Conservation (phyloP, 2,797 vertebrate species). For the Gymnocypris eckloni region DNA sequence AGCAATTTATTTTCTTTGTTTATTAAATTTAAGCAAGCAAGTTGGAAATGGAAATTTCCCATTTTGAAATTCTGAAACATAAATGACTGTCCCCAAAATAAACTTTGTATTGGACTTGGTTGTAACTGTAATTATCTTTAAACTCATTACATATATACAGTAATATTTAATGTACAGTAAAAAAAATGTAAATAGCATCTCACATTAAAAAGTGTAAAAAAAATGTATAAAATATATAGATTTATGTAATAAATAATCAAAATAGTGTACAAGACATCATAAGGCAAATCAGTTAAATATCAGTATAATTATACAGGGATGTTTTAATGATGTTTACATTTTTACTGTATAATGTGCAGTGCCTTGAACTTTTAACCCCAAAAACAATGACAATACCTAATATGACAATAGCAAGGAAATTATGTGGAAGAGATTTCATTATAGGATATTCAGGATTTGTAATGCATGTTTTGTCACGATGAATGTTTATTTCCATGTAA, state of each 20-base stretch:
- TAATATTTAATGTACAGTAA: background rate
- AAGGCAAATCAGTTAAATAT: too few relatives aligned
- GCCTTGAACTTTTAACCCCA: slow-evolving; percentile 39
- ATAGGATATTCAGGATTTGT: background rate
- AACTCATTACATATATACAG: background rate
- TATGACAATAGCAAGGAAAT: slow-evolving; percentile 3
- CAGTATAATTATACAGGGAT: background rate
- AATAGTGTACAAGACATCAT: background rate
- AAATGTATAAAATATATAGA: background rate
- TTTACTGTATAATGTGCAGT: background rate
- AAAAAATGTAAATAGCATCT: background rate
- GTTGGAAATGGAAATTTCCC: background rate
- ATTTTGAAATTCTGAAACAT: background rate
- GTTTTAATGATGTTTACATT: background rate
- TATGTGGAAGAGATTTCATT: background rate
- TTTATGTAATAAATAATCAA: background rate
- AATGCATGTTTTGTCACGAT: background rate
- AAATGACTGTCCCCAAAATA: background rate
- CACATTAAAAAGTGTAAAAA: background rate
- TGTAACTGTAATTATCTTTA: background rate
- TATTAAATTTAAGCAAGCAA: background rate
- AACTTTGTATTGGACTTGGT: background rate
- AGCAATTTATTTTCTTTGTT: background rate
- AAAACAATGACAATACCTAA: background rate
- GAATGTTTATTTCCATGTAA: background rate